Base-by-base conservation (phyloP, 1,140 invertebrate genomes). In the Lepidotrigona ventralis region DNA sequence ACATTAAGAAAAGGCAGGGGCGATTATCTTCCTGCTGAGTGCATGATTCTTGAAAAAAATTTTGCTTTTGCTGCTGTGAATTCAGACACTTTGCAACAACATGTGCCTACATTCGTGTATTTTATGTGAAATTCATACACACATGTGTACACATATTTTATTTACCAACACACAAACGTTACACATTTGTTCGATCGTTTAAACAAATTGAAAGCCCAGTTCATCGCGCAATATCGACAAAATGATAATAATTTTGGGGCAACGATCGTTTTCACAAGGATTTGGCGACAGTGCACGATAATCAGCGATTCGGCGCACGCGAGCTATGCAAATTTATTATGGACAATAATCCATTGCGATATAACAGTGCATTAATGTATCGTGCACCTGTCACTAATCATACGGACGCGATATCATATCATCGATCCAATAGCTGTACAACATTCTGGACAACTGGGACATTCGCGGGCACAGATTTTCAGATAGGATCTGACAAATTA, bases 121-220 rank as follows among this genome's bases (percentile, higher is more conserved):
- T 60, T 60, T 21, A 12, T n/a, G 11, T 8, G 6, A 46, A 8
- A 46, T n/a, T 60, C 3, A 23, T 58, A 23, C 21, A 21, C 39
- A 8, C 6, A 8, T 60, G 39, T 60, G 12, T 3, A 1, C 23
- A 4, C 23, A 11, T 14, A 60, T 12, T n/a, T 60, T 12, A 14
- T 60, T 23, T 21, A 60, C 23, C 19, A 0, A 29, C 4, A 9
- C 11, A 26, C 1, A 56, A 60, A 3, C 70, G 39, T 39, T 46
- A 63, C 39, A 75, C 70, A 56, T 60, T 85, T 68, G 77, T 68
- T 73, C 58, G 23, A n/a, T 60, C 58, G 23, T 60, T 60, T 14
- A n/a, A 60, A 60, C 56, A 23, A 58, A 58, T 23, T 23, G 21
- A 0, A 23, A 23, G 6, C 39, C 39, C 39, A 46, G 39, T 46